These are phyloP conservation scores for Stomorhina lunata DNA, from an alignment of 2,888 invertebrate species.

Conservation along the genomic window DNA sequence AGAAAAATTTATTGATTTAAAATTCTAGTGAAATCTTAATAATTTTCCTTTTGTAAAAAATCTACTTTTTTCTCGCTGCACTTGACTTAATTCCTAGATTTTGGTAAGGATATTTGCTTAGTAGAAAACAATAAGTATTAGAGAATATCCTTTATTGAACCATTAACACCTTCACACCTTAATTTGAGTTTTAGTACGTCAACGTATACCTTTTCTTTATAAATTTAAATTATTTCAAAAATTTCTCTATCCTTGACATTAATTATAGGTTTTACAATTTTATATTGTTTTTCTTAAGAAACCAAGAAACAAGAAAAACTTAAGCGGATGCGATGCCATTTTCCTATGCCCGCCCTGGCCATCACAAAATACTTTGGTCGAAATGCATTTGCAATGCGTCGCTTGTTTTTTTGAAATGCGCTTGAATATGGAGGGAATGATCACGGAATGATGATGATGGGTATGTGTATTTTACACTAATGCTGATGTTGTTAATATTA, in stretches of 20 bases:
- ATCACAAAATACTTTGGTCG: no score
- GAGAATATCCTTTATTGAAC: constrained; percentile 5
- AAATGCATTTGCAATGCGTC: no score
- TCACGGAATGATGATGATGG: background rate
- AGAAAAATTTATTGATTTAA: no score
- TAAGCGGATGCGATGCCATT: constrained; percentile 8
- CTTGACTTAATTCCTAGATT: constrained; percentile 21
- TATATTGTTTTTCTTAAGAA: constrained; percentile 53
- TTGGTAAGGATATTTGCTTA: background rate
- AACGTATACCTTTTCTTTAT: background rate
- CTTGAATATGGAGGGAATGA: background rate
- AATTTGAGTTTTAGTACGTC: background rate
- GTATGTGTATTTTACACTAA: constrained; percentile 41
- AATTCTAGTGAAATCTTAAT: no score
- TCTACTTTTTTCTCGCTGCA: background rate
- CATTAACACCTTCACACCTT: constrained; percentile 60
- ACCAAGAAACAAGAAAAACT: constrained; percentile 18
- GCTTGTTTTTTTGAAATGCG: background rate
- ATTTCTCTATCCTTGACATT: constrained; percentile 61
- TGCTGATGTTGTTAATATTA: constrained; percentile 34
- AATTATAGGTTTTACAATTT: constrained; percentile 53
- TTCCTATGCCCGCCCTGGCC: background rate
- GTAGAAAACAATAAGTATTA: background rate
- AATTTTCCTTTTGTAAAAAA: no score
- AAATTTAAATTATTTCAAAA: constrained; percentile 15